A percentile compares a stretch with the other conserved stretches of the same genome.
Conservation (phyloP, 23 tunicate genomes). For the Diplosoma virens region DNA sequence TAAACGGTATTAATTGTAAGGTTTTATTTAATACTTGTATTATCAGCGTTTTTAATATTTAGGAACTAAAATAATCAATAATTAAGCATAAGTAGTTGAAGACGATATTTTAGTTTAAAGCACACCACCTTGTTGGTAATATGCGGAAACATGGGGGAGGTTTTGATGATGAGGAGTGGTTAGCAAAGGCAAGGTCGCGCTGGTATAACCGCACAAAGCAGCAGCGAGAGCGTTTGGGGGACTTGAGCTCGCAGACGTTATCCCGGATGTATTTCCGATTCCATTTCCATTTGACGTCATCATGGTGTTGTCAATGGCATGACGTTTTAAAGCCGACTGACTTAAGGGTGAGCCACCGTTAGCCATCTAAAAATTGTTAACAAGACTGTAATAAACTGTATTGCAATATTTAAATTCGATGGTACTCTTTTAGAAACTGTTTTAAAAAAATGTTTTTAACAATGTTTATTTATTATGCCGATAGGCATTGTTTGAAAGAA, state of each 20-base stretch:
- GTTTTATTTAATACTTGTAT: too few species aligned
- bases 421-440: too few species aligned
- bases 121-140: slow-evolving; percentile 90
- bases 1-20: too few species aligned
- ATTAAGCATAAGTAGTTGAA: too few species aligned
- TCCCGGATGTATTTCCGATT: slow-evolving; percentile 31
- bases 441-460: too few species aligned
- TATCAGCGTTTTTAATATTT: too few species aligned
- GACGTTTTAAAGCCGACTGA: slow-evolving; percentile 79
- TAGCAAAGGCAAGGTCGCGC: slow-evolving; percentile 20
- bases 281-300: slow-evolving; percentile 32
- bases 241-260: slow-evolving; percentile 36
- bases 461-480: too few species aligned
- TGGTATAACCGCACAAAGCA: slow-evolving; percentile 46
- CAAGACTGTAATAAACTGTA: too few species aligned
- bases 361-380: slow-evolving; percentile 42
- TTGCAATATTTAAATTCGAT: too few species aligned
- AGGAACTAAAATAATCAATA: too few species aligned
- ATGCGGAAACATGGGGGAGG: slow-evolving; percentile 37
- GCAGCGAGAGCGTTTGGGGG: slow-evolving; percentile 52
- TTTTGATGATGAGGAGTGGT: slow-evolving; percentile 37
- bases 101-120: too few species aligned
- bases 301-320: slow-evolving; percentile 48
- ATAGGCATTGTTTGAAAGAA: too few species aligned
- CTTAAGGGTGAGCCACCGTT: slow-evolving; percentile 54